phyloP scores from a whole-genome alignment of 92 coral and sea anemone species.

The Isaurus tuberculatus region DNA sequence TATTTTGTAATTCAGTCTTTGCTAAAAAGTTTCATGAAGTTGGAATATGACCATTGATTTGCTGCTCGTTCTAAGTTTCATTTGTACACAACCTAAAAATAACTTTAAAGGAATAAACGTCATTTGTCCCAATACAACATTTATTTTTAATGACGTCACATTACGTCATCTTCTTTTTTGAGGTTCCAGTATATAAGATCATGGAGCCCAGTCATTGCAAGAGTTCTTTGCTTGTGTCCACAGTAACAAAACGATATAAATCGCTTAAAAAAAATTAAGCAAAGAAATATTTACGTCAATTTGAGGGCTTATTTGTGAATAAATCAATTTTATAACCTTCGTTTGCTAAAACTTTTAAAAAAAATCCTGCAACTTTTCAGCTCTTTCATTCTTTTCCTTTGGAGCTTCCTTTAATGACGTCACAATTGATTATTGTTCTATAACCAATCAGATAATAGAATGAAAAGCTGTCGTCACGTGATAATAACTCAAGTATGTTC shows the following conservation, averaged over 20 bases:
- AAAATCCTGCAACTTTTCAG: neutral
- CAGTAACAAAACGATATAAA: neutral
- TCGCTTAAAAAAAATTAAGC: neutral
- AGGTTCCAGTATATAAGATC: slow-evolving; percentile 20
- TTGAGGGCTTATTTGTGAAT: neutral
- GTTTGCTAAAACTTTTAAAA: neutral
- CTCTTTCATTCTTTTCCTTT: neutral
- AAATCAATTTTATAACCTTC: neutral
- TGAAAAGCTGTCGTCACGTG: slow-evolving; percentile 73
- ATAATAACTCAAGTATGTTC: slow-evolving; percentile 65
- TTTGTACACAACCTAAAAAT: neutral
- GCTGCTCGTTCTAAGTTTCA: neutral
- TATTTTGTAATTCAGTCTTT: too few species aligned
- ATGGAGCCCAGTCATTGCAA: neutral
- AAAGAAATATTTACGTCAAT: neutral
- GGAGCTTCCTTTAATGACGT: slow-evolving; percentile 20
- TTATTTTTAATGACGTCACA: neutral
- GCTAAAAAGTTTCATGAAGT: too few species aligned
- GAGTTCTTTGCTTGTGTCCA: neutral
- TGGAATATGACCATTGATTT: neutral
- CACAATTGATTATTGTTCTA: slow-evolving; percentile 52
- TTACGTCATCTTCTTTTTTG: slow-evolving; percentile 17
- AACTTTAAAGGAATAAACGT: neutral
- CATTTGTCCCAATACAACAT: neutral
- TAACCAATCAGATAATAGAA: slow-evolving; percentile 66